Percentiles rank a stretch among this genome's conserved stretches.
Conservation (phyloP, 92 coral and sea anemone species). For the Meandrina meandrites region DNA sequence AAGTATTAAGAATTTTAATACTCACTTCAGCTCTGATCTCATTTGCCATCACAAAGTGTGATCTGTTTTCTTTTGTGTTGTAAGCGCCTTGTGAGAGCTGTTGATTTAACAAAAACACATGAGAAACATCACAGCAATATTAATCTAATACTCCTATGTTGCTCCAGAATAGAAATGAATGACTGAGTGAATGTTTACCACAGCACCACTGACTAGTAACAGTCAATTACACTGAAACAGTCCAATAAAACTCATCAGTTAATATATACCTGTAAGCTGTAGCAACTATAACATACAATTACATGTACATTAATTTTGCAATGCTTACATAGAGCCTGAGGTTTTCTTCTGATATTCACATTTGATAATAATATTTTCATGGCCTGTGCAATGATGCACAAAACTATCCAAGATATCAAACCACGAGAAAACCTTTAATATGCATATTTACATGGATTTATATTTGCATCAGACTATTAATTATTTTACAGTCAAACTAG, state of each 20-base stretch:
- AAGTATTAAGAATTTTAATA: background rate
- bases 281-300: background rate
- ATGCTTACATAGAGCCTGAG: background rate
- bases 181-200: too few species aligned
- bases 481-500: too few species aligned
- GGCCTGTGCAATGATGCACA: too few species aligned
- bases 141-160: too few species aligned
- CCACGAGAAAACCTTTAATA: too few species aligned
- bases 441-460: too few species aligned
- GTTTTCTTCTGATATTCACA: background rate
- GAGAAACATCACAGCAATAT: background rate
- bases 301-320: too few species aligned
- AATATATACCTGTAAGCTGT: background rate
- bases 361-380: background rate
- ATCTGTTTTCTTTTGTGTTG: constrained; percentile 67
- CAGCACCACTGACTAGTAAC: too few species aligned
- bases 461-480: too few species aligned
- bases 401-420: too few species aligned
- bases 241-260: too few species aligned
- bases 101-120: background rate
- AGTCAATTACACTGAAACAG: too few species aligned
- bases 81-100: constrained; percentile 94
- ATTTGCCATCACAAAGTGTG: constrained; percentile 85
- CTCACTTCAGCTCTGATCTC: constrained; percentile 89
- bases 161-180: background rate